These are phyloP conservation scores for Apostichopus japonicus DNA, from an alignment of 35 echinoderm and acorn worm genomes.

Conservation along the genomic window DNA sequence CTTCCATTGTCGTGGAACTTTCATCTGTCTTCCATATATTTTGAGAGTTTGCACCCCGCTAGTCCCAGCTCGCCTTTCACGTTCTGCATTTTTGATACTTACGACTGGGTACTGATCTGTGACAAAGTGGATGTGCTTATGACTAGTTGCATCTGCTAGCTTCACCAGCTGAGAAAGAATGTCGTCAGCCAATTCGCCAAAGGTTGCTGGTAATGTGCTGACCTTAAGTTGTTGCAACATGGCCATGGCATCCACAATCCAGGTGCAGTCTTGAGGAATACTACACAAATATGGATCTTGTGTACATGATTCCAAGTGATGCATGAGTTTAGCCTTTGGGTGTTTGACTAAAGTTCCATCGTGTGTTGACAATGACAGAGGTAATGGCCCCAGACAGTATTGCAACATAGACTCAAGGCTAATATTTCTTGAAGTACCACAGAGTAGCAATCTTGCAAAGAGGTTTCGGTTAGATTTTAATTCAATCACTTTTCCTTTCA, in stretches of 20 bases:
- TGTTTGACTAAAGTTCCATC: conserved; percentile 36
- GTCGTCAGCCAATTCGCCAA: conserved; percentile 41
- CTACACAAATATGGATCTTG: neutral
- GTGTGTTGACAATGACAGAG: neutral
- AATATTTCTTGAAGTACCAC: conserved; percentile 57
- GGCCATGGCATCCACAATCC: conserved; percentile 61
- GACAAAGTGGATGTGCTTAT: conserved; percentile 52
- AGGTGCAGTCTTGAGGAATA: conserved; percentile 26
- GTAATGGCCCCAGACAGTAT: neutral
- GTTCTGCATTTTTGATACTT: conserved; percentile 70
- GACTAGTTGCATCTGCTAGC: neutral
- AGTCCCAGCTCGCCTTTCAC: conserved; percentile 43
- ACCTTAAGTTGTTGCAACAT: conserved; percentile 46
- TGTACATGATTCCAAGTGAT: no score
- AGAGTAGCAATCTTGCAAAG: conserved; percentile 61
- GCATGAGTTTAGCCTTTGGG: conserved; percentile 27
- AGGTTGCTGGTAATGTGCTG: neutral
- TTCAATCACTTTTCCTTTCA: conserved; percentile 37
- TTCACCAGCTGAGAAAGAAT: conserved; percentile 43
- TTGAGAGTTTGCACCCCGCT: conserved; percentile 37
- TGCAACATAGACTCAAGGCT: conserved; percentile 11
- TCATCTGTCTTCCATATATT: conserved; percentile 32
- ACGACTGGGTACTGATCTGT: conserved; percentile 62
- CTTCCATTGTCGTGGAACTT: conserved; percentile 73
- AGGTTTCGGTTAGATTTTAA: conserved; percentile 60